Evolutionary conservation across 2,888 invertebrate species (phyloP), one percentile per base, ranked within the genome.

Genomic region (Catocala nupta): DNA sequence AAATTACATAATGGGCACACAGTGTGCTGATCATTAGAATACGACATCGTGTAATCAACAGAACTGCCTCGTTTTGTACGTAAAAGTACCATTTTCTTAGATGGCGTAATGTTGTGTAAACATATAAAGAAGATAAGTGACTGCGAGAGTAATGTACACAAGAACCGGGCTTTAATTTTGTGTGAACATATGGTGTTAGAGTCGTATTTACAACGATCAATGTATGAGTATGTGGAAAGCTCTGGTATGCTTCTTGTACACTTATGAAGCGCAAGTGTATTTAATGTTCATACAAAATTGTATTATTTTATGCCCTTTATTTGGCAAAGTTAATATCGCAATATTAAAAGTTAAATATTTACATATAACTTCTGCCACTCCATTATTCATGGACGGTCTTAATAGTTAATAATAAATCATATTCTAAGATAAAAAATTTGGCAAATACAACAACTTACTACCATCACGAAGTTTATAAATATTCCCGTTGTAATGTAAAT

Each of bases 21-120:
- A 55, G 16, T 54, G 52, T 61, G 13, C 61, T 52, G 61, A 68
- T 78, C 78, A 80, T 83, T 83, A 84, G 77, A 80, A 81, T 78
- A 77, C 76, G 63, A 50, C 65, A 64, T 76, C 70, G 71, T 73
- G 72, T 71, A 78, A 84, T 84, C 83, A 82, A 74, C 70, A 68
- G 71, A 84, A 83, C 75, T 76, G 80, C 73, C 73, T 73, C 77
- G 70, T 81, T 80, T 78, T 77, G 63, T 70, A 70, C 76, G 68
- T 75, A 78, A 80, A 78, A 79, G 76, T 78, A 67, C 75, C 74
- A 75, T 81, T 83, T 83, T 75, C 78, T 77, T 76, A 83, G 71
- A 69, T 77, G 73, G 73, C 62, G 71, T 81, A 83, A 83, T 83
- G 81, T 81, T 79, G 68, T 83, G 82, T 81, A 82, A 80, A 80